Conservation (phyloP, 2,888 invertebrate genomes). For the Sesamia inferens region DNA sequence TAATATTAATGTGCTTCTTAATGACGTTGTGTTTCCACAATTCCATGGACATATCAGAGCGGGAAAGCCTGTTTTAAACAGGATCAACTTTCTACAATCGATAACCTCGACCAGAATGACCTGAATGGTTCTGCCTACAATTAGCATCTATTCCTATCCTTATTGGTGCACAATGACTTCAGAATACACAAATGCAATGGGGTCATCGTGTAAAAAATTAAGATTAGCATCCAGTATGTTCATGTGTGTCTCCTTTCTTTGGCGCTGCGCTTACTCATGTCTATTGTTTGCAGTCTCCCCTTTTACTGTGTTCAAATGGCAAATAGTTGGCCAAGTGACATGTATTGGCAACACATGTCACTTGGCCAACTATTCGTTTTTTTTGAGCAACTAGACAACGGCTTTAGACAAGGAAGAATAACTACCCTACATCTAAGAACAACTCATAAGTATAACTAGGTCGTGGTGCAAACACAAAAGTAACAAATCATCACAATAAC, state of each 20-base stretch:
- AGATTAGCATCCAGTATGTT: slow-evolving; percentile 37
- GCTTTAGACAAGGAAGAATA: too few species aligned
- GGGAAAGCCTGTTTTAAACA: slow-evolving; percentile 56
- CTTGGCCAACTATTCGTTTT: slow-evolving; percentile 24
- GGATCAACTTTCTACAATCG: slow-evolving; percentile 59
- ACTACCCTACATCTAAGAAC: too few species aligned
- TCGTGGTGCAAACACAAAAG: background rate
- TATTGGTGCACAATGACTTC: slow-evolving; percentile 41
- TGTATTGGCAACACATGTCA: background rate
- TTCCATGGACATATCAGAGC: slow-evolving; percentile 38
- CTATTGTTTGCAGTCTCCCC: slow-evolving; percentile 44
- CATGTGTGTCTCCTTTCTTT: slow-evolving; percentile 35
- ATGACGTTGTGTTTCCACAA: slow-evolving; percentile 37
- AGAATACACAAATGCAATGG: slow-evolving; percentile 34
- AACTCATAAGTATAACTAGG: slow-evolving; percentile 10
- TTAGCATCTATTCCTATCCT: slow-evolving; percentile 34
- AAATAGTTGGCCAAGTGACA: background rate
- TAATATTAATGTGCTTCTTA: slow-evolving; percentile 33
- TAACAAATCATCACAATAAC: slow-evolving; percentile 16
- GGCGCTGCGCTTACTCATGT: slow-evolving; percentile 41
- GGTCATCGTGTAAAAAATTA: slow-evolving; percentile 40
- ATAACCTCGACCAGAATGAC: slow-evolving; percentile 32
- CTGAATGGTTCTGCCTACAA: slow-evolving; percentile 34
- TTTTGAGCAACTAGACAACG: background rate
- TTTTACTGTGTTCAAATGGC: slow-evolving; percentile 30